Percentiles rank a stretch among this genome's conserved stretches.
These are phyloP conservation scores for Nannoperca australis DNA, from an alignment of 2,797 vertebrate genomes.

Conservation along the genomic window DNA sequence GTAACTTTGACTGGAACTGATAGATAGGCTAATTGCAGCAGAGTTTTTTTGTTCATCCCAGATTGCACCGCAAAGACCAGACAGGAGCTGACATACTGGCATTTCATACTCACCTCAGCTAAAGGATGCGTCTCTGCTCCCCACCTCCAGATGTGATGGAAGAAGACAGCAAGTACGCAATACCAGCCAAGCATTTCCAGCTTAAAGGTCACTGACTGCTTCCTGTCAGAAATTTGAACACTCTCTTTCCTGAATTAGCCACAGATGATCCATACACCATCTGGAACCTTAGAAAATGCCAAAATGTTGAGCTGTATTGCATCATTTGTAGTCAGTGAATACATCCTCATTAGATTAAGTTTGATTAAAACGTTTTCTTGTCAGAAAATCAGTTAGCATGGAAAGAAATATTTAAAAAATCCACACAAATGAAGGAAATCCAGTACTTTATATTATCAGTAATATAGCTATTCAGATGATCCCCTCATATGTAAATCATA, in stretches of 20 bases:
- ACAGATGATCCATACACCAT: constrained; percentile 38
- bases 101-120: constrained; percentile 73
- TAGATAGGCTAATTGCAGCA: constrained; percentile 25
- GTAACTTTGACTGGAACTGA: constrained; percentile 28
- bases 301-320: constrained; percentile 16
- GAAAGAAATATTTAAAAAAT: background rate
- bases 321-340: background rate
- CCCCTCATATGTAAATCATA: background rate
- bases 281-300: constrained; percentile 47
- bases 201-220: constrained; percentile 77
- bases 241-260: constrained; percentile 40
- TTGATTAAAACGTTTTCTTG: too few relatives aligned
- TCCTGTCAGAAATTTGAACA: constrained; percentile 62
- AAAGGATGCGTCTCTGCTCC: constrained; percentile 46
- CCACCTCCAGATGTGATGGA: constrained; percentile 49
- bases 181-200: constrained; percentile 60
- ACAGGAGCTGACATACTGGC: constrained; percentile 73
- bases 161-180: constrained; percentile 50
- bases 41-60: constrained; percentile 30
- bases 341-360: too few relatives aligned
- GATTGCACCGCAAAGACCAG: constrained; percentile 35
- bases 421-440: background rate
- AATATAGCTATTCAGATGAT: background rate
- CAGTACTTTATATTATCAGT: background rate
- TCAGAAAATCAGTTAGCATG: too few relatives aligned